Evolutionary conservation across 2,113 vertebrate species (phyloP).

Genomic region (Gambusia holbrooki): DNA sequence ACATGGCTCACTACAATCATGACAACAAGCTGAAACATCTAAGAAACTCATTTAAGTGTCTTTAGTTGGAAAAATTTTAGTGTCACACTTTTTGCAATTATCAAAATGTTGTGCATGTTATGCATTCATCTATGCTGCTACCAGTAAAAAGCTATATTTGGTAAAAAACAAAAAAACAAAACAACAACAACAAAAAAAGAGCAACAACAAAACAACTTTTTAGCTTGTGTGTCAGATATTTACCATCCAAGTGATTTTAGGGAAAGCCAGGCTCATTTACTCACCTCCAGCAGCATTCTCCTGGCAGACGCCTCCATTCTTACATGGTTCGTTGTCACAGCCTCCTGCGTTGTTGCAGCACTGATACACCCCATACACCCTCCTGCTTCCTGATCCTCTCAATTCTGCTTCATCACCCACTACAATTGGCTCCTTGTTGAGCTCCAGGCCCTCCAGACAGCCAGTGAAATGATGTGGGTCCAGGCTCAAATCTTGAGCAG

Average conservation of each 20-base stretch:
- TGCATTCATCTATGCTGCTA: not conserved
- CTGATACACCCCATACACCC: slow-evolving; percentile 81
- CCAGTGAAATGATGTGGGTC: slow-evolving; percentile 78
- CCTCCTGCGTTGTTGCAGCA: slow-evolving; percentile 79
- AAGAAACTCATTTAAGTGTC: not conserved
- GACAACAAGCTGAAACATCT: too few relatives aligned
- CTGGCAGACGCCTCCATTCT: slow-evolving; percentile 85
- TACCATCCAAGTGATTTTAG: not conserved
- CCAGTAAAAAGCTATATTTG: too few relatives aligned
- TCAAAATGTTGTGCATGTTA: not conserved
- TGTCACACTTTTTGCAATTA: not conserved
- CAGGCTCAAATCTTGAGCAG: slow-evolving; percentile 26
- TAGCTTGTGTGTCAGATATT: not conserved
- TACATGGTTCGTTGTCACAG: slow-evolving; percentile 83
- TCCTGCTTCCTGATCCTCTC: slow-evolving; percentile 66
- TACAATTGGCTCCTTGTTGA: slow-evolving; percentile 81
- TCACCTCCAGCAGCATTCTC: slow-evolving; percentile 82
- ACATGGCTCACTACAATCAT: too few relatives aligned
- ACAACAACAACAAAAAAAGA: not conserved
- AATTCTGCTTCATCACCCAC: slow-evolving; percentile 56
- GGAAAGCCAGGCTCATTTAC: not conserved
- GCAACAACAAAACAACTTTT: not conserved
- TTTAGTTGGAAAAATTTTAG: not conserved
- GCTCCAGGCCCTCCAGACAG: slow-evolving; percentile 85
- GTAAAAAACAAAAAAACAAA: too few relatives aligned